Evolutionary conservation across 2,797 vertebrate genomes (phyloP), one percentile per base, ranked within the genome.

Genomic region (Tangara arthus): DNA sequence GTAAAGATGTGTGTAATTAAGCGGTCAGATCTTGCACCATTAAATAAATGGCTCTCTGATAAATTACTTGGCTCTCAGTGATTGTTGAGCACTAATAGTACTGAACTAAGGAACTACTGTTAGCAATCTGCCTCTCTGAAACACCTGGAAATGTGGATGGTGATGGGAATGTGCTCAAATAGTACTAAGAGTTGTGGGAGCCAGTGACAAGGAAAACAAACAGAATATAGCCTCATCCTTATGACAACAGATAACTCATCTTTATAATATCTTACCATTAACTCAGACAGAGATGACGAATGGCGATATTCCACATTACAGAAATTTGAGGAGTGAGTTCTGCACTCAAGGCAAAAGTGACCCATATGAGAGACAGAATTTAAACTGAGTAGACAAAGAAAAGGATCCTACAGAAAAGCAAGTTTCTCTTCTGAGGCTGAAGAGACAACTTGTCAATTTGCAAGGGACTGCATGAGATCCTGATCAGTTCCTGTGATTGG

Each of bases 31-130:
- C 41, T 83, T 0, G 1, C 34, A 68, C 34, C 23, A n/a, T 49
- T 61, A 90, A 94, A 86, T 78, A 90, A 93, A 90, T 78, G 46
- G 23, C 41, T 70, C 44, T 69, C 82, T 89, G 73, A 42, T 89
- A 87, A 82, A 82, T 77, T 70, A 19, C 47, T 85, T 66, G 28
- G 9, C 49, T 82, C 44, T 88, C 49, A 6, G 37, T 77, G 59
- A 30, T 44, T 70, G 75, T 50, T 77, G 85, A 91, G 65, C 20
- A 52, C 68, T 55, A 52, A 53, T 27, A 82, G 35, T 56, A 63
- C 37, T 63, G 75, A 94, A 42, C 66, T 55, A 69, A 80, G 71
- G 68, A 82, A 60, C 35, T 8, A 50, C 44, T 41, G 41, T 23
- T 65, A 87, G 26, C 69, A 77, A 27, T 91, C 91, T 80, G 42